Evolutionary conservation across 2,113 vertebrate species (phyloP).

Genomic region (Macquaria australasica): DNA sequence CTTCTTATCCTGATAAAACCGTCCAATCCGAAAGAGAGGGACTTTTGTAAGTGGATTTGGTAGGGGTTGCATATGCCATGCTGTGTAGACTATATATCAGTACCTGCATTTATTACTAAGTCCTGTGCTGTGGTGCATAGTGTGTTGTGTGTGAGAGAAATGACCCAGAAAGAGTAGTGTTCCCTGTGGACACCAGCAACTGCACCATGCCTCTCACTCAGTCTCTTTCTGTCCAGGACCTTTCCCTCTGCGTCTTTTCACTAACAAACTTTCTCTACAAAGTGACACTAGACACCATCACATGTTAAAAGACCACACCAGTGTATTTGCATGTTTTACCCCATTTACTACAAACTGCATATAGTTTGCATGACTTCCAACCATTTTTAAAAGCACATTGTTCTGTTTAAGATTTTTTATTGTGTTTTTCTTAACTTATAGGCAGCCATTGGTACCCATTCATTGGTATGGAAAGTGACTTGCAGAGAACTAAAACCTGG

Average conservation of each 20-base stretch:
- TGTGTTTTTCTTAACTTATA: not conserved
- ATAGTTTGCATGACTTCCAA: not conserved
- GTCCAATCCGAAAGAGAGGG: not conserved
- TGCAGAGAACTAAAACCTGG: not conserved
- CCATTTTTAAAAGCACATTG: not conserved
- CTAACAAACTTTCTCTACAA: not conserved
- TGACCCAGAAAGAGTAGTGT: slow-evolving; percentile 69
- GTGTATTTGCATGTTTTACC: slow-evolving; percentile 9
- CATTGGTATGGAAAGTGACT: not conserved
- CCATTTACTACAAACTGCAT: not conserved
- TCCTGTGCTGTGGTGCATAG: slow-evolving; percentile 49
- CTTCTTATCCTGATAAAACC: not conserved
- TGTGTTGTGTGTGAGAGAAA: slow-evolving; percentile 61
- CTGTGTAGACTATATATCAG: slow-evolving; percentile 5
- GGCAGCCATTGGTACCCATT: not conserved
- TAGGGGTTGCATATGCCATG: not conserved
- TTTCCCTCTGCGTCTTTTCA: slow-evolving; percentile 13
- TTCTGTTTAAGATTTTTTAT: not conserved
- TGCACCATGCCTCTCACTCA: slow-evolving; percentile 53
- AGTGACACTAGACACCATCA: not conserved
- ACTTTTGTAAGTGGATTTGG: slow-evolving; percentile 9
- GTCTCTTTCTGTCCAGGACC: slow-evolving; percentile 14
- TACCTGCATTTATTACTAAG: slow-evolving; percentile 44
- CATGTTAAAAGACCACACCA: not conserved
- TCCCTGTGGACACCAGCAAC: slow-evolving; percentile 75